Percentiles rank a stretch among this genome's conserved stretches.
Evolutionary conservation across 2,113 vertebrate species (phyloP).

Genomic region (Chinchilla lanigera): DNA sequence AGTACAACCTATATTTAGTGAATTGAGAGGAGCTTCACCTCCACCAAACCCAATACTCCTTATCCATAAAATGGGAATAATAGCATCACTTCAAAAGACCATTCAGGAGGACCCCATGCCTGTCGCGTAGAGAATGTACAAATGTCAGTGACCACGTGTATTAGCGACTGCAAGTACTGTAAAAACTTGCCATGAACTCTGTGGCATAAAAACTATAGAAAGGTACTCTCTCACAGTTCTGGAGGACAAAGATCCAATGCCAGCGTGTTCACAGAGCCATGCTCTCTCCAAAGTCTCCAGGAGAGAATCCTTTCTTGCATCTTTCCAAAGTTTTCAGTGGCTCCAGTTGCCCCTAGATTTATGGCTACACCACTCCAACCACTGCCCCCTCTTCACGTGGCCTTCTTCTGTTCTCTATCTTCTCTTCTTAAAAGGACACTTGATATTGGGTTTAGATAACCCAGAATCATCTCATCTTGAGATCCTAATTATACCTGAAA

Average conservation of each 20-base stretch:
- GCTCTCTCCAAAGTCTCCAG: neutral
- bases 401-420: neutral
- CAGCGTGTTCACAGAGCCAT: neutral
- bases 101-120: neutral
- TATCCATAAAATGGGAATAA: neutral
- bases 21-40: neutral
- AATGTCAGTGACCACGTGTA: neutral
- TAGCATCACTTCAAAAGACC: neutral
- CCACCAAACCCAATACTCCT: neutral
- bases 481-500: neutral
- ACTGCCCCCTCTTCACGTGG: neutral
- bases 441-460: neutral
- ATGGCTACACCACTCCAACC: no score
- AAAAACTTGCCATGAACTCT: neutral
- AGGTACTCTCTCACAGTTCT: neutral
- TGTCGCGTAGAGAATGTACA: neutral
- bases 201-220: neutral
- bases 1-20: neutral
- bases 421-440: neutral
- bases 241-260: neutral
- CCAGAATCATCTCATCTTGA: neutral
- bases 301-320: neutral
- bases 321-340: neutral
- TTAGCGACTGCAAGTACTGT: neutral
- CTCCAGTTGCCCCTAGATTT: no score